phyloP scores from a whole-genome alignment of 2,888 invertebrate species.

The Drosophila mercatorum region DNA sequence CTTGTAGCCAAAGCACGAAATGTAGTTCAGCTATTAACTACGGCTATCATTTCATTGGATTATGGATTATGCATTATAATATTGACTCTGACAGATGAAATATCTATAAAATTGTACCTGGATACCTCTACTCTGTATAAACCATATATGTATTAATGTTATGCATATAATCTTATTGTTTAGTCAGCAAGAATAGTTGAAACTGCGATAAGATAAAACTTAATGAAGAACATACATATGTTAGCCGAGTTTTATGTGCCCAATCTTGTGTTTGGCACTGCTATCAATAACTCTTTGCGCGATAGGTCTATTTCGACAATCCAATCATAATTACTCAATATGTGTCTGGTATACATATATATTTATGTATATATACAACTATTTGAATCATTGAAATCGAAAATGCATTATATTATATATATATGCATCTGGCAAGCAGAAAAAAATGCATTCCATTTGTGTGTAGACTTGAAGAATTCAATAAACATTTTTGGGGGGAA shows the following conservation, averaged over 20 bases:
- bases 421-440: not conserved
- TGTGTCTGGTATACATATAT: too few relatives aligned
- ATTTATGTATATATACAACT: too few relatives aligned
- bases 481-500: not conserved
- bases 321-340: not conserved
- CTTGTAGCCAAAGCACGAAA: slow-evolving; percentile 5
- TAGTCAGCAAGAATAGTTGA: slow-evolving; percentile 3
- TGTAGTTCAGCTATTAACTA: slow-evolving; percentile 20
- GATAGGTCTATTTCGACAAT: not conserved
- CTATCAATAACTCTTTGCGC: not conserved
- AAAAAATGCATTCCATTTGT: not conserved
- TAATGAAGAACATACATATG: not conserved
- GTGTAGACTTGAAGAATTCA: not conserved
- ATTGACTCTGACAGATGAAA: not conserved
- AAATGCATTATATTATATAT: not conserved
- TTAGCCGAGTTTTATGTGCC: not conserved
- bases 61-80: not conserved
- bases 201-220: not conserved
- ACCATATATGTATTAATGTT: not conserved
- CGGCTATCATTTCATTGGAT: slow-evolving; percentile 1
- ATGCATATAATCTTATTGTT: not conserved
- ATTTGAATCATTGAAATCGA: not conserved
- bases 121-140: not conserved
- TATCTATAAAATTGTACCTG: not conserved
- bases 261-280: not conserved